A percentile compares a stretch with the other conserved stretches of the same genome.
These are phyloP conservation scores for Chelonoidis abingdonii DNA, from an alignment of 2,113 vertebrate species.

Conservation along the genomic window DNA sequence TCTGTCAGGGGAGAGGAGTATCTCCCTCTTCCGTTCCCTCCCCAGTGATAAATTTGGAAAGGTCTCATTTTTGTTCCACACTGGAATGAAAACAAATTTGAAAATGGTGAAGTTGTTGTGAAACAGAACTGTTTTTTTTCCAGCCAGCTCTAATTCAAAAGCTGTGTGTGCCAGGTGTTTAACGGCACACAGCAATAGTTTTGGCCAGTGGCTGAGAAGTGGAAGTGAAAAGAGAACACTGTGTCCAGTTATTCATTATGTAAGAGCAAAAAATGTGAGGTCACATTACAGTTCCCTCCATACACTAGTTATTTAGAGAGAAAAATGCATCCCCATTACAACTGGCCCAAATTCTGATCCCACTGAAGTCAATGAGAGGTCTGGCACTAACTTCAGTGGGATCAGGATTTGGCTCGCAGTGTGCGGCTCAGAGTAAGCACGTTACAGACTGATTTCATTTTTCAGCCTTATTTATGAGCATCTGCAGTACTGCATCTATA, in stretches of 20 bases:
- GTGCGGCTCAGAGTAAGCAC: neutral
- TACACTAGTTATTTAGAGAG: neutral
- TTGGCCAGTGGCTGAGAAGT: conserved; percentile 21
- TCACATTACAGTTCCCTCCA: conserved; percentile 14
- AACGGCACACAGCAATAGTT: conserved; percentile 24
- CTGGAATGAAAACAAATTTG: neutral
- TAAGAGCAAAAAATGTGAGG: conserved; percentile 10
- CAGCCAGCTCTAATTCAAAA: neutral
- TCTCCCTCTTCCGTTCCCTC: too few relatives aligned
- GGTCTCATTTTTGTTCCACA: neutral
- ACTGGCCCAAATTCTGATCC: neutral
- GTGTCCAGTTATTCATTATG: conserved; percentile 1
- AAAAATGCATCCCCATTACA: neutral
- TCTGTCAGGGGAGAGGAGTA: too few relatives aligned
- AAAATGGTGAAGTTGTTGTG: neutral
- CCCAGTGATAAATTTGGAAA: neutral
- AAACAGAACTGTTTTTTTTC: neutral
- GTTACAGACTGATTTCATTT: neutral
- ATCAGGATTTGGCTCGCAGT: conserved; percentile 9
- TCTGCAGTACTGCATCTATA: neutral
- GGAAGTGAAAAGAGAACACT: neutral
- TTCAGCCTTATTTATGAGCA: conserved; percentile 3
- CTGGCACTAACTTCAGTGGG: neutral
- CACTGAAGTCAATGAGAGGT: neutral
- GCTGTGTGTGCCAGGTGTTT: conserved; percentile 24